phyloP scores from a whole-genome alignment of 1,140 invertebrate genomes.

The Apis florea region DNA sequence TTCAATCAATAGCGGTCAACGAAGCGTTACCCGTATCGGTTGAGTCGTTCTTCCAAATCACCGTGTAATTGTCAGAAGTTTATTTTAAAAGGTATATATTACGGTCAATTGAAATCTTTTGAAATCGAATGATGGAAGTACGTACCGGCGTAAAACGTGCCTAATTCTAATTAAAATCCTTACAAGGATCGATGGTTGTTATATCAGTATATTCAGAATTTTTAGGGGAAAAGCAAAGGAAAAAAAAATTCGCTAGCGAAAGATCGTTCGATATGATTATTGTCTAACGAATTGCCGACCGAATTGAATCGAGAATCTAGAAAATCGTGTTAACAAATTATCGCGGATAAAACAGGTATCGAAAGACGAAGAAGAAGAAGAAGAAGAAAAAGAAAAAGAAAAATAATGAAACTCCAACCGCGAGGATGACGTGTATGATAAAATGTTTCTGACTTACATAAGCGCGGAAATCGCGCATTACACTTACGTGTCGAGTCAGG shows the following conservation, averaged over 20 bases:
- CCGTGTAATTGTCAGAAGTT: slow-evolving; percentile 9
- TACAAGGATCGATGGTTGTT: too few relatives aligned
- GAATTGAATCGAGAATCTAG: too few relatives aligned
- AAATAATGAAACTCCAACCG: slow-evolving; percentile 8
- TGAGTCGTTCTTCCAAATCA: neutral
- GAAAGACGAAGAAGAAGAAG: too few relatives aligned
- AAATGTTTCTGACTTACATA: slow-evolving; percentile 64
- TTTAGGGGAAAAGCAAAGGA: neutral
- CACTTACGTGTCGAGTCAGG: slow-evolving; percentile 63
- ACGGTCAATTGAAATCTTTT: slow-evolving; percentile 27
- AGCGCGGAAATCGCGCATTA: slow-evolving; percentile 69
- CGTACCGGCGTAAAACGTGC: neutral
- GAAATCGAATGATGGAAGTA: neutral
- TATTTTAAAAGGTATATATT: slow-evolving; percentile 17
- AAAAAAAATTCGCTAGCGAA: neutral
- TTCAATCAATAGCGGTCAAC: neutral
- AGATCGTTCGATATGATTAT: neutral
- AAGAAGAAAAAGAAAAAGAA: neutral
- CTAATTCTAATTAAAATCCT: slow-evolving; percentile 5
- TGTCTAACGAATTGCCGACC: neutral
- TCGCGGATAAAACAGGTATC: too few relatives aligned
- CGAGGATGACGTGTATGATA: slow-evolving; percentile 42
- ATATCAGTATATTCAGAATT: neutral
- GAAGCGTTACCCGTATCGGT: neutral
- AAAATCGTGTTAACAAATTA: neutral